phyloP scores from a whole-genome alignment of 2,888 invertebrate genomes.

The Steinernema scapterisci region DNA sequence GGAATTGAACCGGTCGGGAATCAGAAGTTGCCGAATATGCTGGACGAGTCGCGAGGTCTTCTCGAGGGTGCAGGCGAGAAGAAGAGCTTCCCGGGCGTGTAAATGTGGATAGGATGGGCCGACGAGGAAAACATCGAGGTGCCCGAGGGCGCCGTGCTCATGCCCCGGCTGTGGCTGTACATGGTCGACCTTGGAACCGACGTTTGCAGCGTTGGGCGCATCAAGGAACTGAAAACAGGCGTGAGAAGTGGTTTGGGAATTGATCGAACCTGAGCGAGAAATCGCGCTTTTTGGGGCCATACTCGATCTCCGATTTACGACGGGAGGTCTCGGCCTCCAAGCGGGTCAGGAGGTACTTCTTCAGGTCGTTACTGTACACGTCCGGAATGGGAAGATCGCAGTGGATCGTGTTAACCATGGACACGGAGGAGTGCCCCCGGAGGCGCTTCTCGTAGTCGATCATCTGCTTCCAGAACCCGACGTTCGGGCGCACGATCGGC shows the following conservation, averaged over 20 bases:
- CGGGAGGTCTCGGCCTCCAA: conserved; percentile 33
- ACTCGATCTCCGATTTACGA: background rate
- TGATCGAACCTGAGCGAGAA: background rate
- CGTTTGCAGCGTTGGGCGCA: conserved; percentile 11
- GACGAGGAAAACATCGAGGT: conserved; percentile 15
- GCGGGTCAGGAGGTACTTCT: conserved; percentile 43
- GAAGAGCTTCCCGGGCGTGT: conserved; percentile 32
- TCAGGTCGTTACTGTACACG: conserved; percentile 60
- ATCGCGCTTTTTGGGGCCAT: conserved; percentile 37
- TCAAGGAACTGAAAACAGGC: background rate
- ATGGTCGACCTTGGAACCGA: conserved; percentile 29
- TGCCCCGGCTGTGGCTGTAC: conserved; percentile 2
- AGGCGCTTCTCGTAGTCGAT: conserved; percentile 77
- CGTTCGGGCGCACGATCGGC: conserved; percentile 84
- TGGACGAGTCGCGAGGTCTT: conserved; percentile 45
- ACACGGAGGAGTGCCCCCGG: conserved; percentile 52
- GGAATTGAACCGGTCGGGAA: conserved; percentile 36
- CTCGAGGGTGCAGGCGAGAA: conserved; percentile 52
- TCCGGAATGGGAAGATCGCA: conserved; percentile 65
- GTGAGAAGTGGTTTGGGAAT: background rate
- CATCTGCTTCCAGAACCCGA: conserved; percentile 86
- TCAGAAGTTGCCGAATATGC: conserved; percentile 51
- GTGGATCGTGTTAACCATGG: conserved; percentile 60
- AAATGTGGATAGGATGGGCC: background rate
- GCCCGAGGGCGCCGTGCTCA: background rate